phyloP scores from a whole-genome alignment of 1,140 invertebrate genomes.

The Diplogasteroides magnus region DNA sequence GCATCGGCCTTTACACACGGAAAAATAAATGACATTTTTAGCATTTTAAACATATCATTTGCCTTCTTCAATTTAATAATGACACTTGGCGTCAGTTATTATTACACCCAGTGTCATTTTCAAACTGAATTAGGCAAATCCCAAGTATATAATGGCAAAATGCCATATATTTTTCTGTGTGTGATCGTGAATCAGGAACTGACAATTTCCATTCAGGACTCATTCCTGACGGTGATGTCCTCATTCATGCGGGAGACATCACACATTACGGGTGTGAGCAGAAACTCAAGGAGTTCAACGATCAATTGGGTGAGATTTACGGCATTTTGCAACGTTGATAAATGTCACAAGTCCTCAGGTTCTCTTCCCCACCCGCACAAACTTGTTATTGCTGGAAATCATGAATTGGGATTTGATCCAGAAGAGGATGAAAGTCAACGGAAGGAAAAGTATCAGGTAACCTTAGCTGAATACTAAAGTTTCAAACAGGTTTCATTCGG shows the following conservation, averaged over 20 bases:
- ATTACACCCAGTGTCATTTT: not conserved
- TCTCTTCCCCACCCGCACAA: slow-evolving; percentile 75
- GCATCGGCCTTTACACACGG: no score
- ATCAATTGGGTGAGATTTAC: slow-evolving; percentile 42
- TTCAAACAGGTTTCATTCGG: not conserved
- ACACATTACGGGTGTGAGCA: slow-evolving; percentile 70
- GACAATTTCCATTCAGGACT: not conserved
- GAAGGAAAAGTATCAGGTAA: not conserved
- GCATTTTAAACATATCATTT: no score
- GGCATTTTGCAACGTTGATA: no score
- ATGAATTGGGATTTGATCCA: slow-evolving; percentile 75
- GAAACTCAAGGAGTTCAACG: slow-evolving; percentile 73
- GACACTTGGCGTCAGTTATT: slow-evolving; percentile 61
- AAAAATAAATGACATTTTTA: no score
- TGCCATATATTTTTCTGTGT: no score
- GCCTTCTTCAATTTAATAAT: slow-evolving; percentile 1
- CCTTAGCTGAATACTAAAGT: not conserved
- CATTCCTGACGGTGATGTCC: slow-evolving; percentile 67
- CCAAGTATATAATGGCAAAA: not conserved
- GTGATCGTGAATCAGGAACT: not conserved
- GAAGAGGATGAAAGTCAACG: not conserved
- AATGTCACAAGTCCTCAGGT: no score
- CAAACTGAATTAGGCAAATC: not conserved
- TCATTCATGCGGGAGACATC: slow-evolving; percentile 82
- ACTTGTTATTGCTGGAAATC: slow-evolving; percentile 81